phyloP scores from a whole-genome alignment of 2,113 vertebrate genomes.

The Gorsachius goisagi region DNA sequence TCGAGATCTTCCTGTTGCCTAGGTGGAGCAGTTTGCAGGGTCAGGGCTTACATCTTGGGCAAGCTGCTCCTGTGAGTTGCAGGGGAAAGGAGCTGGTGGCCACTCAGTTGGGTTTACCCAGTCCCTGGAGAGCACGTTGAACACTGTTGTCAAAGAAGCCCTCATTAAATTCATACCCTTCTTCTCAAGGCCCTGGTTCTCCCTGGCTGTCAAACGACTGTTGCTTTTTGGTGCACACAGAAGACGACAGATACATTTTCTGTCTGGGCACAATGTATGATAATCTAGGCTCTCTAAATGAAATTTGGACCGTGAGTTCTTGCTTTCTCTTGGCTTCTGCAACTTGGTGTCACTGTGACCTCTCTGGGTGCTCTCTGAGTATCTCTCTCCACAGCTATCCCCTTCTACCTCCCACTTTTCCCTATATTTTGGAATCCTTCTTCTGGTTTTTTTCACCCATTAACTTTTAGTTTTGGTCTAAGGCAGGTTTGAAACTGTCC shows the following conservation, averaged over 20 bases:
- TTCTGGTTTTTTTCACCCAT: not conserved
- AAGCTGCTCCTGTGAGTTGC: not conserved
- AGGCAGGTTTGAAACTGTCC: not conserved
- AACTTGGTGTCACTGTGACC: not conserved
- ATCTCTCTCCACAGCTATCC: not conserved
- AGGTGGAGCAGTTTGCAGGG: too few relatives aligned
- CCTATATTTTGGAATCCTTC: not conserved
- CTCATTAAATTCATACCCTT: not conserved
- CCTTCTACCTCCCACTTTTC: not conserved
- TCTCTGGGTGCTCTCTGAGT: not conserved
- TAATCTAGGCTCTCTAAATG: not conserved
- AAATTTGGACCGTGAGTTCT: not conserved
- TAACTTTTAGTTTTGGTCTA: not conserved
- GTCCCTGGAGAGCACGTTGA: not conserved
- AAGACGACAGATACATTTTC: not conserved
- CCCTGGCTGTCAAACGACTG: rapidly evolving
- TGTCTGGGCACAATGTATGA: not conserved
- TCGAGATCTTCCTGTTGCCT: not conserved
- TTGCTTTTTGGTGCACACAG: not conserved
- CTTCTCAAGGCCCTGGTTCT: not conserved
- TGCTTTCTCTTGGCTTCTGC: not conserved
- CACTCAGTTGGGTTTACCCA: not conserved
- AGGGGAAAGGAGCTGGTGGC: not conserved
- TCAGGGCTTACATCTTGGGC: not conserved
- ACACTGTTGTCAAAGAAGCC: not conserved